Evolutionary conservation across 1,140 invertebrate genomes (phyloP).

Genomic region (Armadillidium nasatum): DNA sequence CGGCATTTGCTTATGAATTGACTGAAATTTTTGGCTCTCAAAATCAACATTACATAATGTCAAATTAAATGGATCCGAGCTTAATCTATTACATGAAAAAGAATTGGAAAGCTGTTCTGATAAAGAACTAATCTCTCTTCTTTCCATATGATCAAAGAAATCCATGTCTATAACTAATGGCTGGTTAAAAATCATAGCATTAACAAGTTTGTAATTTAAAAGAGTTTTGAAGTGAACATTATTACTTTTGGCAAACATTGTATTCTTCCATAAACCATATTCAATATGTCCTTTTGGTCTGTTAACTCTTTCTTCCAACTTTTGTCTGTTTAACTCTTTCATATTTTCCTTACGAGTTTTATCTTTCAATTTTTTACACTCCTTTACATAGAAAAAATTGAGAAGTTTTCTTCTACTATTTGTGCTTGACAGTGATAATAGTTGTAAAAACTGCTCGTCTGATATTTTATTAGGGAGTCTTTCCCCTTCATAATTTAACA

Average conservation of each 20-base stretch:
- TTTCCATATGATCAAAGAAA: conserved; percentile 70
- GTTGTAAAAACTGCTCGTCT: too few species aligned
- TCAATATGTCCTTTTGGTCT: conserved; percentile 49
- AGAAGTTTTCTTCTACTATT: too few species aligned
- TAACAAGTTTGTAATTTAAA: conserved; percentile 60
- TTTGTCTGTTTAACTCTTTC: too few species aligned
- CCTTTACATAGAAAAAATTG: too few species aligned
- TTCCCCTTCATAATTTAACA: too few species aligned
- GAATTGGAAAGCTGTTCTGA: conserved; percentile 63
- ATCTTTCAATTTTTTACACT: too few species aligned
- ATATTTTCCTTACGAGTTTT: too few species aligned
- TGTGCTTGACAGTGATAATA: too few species aligned
- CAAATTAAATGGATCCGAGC: conserved; percentile 69
- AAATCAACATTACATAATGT: conserved; percentile 67
- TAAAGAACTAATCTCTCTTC: conserved; percentile 62
- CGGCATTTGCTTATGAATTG: conserved; percentile 61
- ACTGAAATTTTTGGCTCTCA: conserved; percentile 54
- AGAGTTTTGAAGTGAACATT: conserved; percentile 60
- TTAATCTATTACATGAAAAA: conserved; percentile 57
- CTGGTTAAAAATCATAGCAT: conserved; percentile 65
- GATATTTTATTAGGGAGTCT: too few species aligned
- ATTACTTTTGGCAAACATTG: conserved; percentile 61
- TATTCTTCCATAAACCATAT: conserved; percentile 61
- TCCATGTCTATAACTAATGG: conserved; percentile 73
- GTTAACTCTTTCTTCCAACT: conserved; percentile 48